Conservation (phyloP, 2,797 vertebrate species). For the Crax fasciolata region DNA sequence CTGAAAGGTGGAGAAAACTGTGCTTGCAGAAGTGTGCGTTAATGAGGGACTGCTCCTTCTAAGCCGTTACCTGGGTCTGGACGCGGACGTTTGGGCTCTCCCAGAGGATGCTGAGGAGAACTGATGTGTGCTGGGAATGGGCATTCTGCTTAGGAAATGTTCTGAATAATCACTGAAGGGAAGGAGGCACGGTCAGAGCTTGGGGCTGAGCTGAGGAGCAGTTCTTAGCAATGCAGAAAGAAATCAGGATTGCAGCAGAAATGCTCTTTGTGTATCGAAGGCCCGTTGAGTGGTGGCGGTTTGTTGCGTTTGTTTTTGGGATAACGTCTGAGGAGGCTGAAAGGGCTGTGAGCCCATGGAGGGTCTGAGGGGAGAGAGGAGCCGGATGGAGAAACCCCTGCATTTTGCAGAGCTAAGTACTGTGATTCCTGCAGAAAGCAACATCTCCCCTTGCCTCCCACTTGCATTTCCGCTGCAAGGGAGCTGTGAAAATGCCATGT, state of each 20-base stretch:
- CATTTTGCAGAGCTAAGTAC: slow-evolving; percentile 21
- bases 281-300: background rate
- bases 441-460: background rate
- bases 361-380: background rate
- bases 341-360: background rate
- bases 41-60: background rate
- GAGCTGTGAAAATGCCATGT: slow-evolving; percentile 30
- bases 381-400: background rate
- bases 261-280: background rate
- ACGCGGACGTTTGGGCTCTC: background rate
- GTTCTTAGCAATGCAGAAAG: background rate
- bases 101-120: background rate
- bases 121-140: background rate
- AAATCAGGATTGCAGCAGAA: background rate
- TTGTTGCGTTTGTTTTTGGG: background rate
- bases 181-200: background rate
- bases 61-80: background rate
- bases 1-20: background rate
- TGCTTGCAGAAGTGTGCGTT: background rate
- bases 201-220: background rate
- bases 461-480: background rate
- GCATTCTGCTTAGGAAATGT: background rate
- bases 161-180: fast-evolving
- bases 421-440: background rate
- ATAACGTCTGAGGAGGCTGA: background rate